Base-by-base conservation (phyloP, 2,113 vertebrate genomes). In the Pygoscelis antarcticus region DNA sequence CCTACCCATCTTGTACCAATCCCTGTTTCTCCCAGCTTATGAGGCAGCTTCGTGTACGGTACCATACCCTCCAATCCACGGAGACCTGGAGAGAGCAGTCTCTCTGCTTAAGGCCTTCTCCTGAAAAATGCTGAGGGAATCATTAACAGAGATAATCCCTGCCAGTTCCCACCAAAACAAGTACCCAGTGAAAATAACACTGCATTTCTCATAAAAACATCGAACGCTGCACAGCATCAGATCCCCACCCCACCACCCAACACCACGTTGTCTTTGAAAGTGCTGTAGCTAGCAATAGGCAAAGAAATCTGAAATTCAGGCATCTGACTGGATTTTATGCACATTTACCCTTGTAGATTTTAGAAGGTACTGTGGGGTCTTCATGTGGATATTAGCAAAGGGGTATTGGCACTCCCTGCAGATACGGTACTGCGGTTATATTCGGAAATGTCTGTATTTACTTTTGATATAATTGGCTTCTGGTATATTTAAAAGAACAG, bases 181-280 rank as follows among this genome's bases (percentile, higher is more conserved):
- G 40, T 61, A 72, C 66, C 44, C 40, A n/a, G 22, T 46, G 40
- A 64, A 92, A 83, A 66, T 65, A 83, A 34, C 4, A 1, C 44
- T 70, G 34, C 34, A 19, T 88, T 75, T 93, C 79, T 90, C n/a
- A 52, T 78, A 46, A 58, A 90, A 83, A 51, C 23, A 22, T 40
- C 3, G 8, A 90, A 44, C 10, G 13, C n/a, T 23, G 42, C 51
- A 34, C 4, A 13, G 42, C 38, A 27, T 81, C 34, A 29, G 42
- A n/a, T 90, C n/a, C 34, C 30, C 64, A 52, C 16, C 42, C 34
- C 34, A 29, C 32, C 40, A 38, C 26, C 42, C 69, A 68, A 5
- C 1, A 1, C 0, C 0, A 18, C 0, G 0, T 8, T 69, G 47
- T 34, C 57, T 69, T 77, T 88, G 23, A 51, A 91, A 83, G 27